Base-by-base conservation (phyloP, 1,140 invertebrate genomes). In the Ganaspis sp. region DNA sequence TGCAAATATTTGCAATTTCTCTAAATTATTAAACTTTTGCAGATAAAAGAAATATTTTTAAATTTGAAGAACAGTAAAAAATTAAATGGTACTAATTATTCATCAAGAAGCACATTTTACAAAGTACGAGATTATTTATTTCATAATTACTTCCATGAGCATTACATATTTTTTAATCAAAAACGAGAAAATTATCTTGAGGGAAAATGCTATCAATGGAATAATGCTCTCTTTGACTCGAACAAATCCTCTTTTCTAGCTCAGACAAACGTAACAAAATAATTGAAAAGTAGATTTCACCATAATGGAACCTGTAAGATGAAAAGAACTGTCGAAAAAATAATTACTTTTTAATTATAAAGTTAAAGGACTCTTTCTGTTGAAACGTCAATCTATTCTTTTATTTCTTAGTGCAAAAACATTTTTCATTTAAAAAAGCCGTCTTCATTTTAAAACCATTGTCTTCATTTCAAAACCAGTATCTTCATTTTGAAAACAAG, bases 211-310 rank as follows among this genome's bases (percentile, higher is more conserved):
- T 45, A 45, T 45, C 42, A 45, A 45, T 45, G 12, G 42, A 45
- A 45, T n/a, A 45, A 15, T 40, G 11, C 11, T 45, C 42, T 45
- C 42, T 45, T n/a, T 45, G 42, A 45, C 42, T 45, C 42, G 42
- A 45, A 45, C 42, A 45, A 45, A 45, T 45, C 42, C 42, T 45
- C 42, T 45, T 45, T 45, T 45, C 42, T 15, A 45, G 42, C 42
- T 45, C 42, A 45, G 42, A 45, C 42, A 45, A 45, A 45, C 42
- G 42, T 45, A 15, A 45, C 42, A 45, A 45, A 45, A 45, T 45
- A 45, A 45, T 45, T 45, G 42, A 45, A 15, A 45, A 45, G 29
- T 34, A 15, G 42, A 15, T 45, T 45, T 15, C 42, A 45, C 42
- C 15, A 15, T 45, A 45, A 45, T 45, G 4, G 42, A 45, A 45